Base-by-base conservation (phyloP, 1,140 invertebrate genomes). In the Tribolium castaneum region DNA sequence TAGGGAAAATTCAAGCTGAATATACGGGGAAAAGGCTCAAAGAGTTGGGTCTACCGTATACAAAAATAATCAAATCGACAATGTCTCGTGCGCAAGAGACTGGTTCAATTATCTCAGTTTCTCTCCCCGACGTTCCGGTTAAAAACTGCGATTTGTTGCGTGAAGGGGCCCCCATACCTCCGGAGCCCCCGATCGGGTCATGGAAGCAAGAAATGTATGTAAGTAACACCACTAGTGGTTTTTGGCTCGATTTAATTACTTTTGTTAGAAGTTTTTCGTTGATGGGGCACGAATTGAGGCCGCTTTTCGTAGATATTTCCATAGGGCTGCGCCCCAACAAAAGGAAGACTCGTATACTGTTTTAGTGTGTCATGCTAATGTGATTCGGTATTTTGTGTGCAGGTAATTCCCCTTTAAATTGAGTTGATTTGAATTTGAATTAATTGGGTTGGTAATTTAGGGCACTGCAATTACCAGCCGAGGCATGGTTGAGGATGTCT, bases 231-330 rank as follows among this genome's bases (percentile, higher is more conserved):
- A n/a, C 7, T 7, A 45, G n/a, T 45, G 6, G 6, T 30, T 30
- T 30, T 45, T 2, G 5, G 7, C 16, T 3, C 5, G 7, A 39
- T 39, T 45, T 45, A 12, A 70, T 70, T 70, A 3, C 22, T n/a
- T 72, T 83, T 76, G 89, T 86, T 89, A 95, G 93, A 92, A 99
- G 96, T 98, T 97, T 89, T 96, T 92, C 86, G 91, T 94, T 86
- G 98, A 99, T 87, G 95, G 97, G n/a, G 93, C 97, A 0, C 89
- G 98, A 79, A 99, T 99, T 82, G 98, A 99, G 89, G 96, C 97
- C 3, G 98, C 94, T 4, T 99, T 99, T 87, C 89, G 97, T 56
- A 93, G 94, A 82, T 97, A 98, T 88, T 95, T 99, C 86, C 92
- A 99, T 87, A 90, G 99, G 74, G 98, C 98, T 13, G 88, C 91